Conservation (phyloP, 2,888 invertebrate genomes). For the Galeopsomyia nigrocyanea region DNA sequence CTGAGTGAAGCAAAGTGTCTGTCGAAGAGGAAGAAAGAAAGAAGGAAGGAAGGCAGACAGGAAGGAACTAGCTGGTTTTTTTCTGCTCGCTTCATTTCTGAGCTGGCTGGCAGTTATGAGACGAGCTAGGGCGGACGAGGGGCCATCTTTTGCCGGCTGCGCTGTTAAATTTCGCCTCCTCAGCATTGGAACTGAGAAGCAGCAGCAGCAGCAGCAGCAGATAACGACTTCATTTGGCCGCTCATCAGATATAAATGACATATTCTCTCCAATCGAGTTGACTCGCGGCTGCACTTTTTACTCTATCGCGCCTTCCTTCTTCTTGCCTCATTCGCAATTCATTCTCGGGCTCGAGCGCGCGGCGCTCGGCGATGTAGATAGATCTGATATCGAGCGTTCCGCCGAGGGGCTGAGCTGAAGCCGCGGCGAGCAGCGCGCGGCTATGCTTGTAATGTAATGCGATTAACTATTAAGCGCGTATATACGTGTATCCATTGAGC, state of each 20-base stretch:
- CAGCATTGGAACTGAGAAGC: constrained; percentile 54
- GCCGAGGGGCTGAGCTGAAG: too few relatives aligned
- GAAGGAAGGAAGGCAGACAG: not conserved
- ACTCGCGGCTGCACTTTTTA: constrained; percentile 32
- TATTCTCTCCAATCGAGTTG: constrained; percentile 57
- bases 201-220: constrained; percentile 49
- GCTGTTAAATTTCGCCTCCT: constrained; percentile 55
- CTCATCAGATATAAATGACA: constrained; percentile 64
- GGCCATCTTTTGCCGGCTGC: not conserved
- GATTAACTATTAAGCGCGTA: too few relatives aligned
- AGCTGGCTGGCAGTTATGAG: too few relatives aligned
- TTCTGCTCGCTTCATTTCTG: not conserved
- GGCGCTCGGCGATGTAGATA: too few relatives aligned
- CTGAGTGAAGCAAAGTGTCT: constrained; percentile 24
- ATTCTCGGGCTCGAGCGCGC: too few relatives aligned
- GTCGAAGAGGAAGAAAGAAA: constrained; percentile 34
- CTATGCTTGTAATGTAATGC: too few relatives aligned
- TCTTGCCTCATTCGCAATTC: too few relatives aligned
- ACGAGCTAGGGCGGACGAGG: constrained; percentile 8
- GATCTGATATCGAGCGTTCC: too few relatives aligned
- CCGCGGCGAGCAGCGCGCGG: too few relatives aligned
- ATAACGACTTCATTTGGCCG: constrained; percentile 62
- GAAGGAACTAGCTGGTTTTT: not conserved
- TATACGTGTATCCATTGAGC: too few relatives aligned
- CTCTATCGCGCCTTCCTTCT: constrained; percentile 10